Percentiles rank a stretch among this genome's conserved stretches.
phyloP scores from a whole-genome alignment of 2,888 invertebrate species.

The Aleiodes testaceus region DNA sequence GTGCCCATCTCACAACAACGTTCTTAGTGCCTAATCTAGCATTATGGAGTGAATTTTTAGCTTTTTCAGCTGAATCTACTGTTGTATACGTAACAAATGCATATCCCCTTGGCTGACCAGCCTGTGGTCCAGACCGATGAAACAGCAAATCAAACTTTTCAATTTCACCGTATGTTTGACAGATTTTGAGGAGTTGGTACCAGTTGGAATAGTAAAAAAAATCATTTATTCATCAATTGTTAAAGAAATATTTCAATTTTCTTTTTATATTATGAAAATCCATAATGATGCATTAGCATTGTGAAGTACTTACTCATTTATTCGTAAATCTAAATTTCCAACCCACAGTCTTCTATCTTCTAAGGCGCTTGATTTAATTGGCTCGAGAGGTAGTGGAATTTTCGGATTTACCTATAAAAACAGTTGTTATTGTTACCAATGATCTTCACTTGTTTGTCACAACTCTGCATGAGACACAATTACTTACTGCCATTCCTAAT shows the following conservation, averaged over 20 bases:
- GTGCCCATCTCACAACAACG: slow-evolving; percentile 87
- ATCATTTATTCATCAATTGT: slow-evolving; percentile 48
- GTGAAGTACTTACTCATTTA: slow-evolving; percentile 91
- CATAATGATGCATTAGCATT: slow-evolving; percentile 31
- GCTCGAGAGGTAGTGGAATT: slow-evolving; percentile 76
- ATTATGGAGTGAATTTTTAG: slow-evolving; percentile 84
- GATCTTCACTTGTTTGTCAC: no score
- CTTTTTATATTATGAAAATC: no score
- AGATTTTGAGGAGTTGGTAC: slow-evolving; percentile 96
- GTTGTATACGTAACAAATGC: slow-evolving; percentile 91
- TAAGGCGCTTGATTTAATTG: slow-evolving; percentile 74
- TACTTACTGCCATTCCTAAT: slow-evolving; percentile 19
- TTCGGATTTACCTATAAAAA: slow-evolving; percentile 56
- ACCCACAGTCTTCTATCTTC: slow-evolving; percentile 90
- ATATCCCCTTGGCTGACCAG: slow-evolving; percentile 93
- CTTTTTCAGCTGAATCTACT: slow-evolving; percentile 80
- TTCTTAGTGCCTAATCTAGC: slow-evolving; percentile 83
- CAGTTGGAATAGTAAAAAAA: slow-evolving; percentile 78
- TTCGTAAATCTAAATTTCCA: slow-evolving; percentile 90
- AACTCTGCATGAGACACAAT: not conserved
- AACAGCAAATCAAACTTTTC: slow-evolving; percentile 97
- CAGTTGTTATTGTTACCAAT: not conserved
- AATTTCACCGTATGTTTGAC: slow-evolving; percentile 94
- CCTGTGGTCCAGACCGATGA: slow-evolving; percentile 91
- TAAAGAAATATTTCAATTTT: no score